Evolutionary conservation across 2,113 vertebrate genomes (phyloP), one percentile per base, ranked within the genome.

Genomic region (Macquaria ambigua): DNA sequence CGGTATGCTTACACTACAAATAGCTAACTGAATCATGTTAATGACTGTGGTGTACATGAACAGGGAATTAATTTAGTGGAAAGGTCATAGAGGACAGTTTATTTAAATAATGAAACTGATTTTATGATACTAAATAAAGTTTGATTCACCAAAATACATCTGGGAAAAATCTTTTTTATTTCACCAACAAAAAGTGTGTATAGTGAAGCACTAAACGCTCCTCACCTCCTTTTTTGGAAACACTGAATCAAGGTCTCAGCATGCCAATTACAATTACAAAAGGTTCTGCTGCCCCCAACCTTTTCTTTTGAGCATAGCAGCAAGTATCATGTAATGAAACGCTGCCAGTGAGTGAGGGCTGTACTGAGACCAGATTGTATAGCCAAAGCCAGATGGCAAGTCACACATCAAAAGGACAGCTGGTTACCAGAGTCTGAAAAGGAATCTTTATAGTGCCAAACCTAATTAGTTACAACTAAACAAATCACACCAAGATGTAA

Each of bases 271-370:
- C 14, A 80, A 89, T 90, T 89, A 92, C 85, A 93, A 92, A 92
- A 93, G 90, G 66, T 84, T 91, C 77, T 91, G 90, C 93, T 94
- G 92, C 93, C 92, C 92, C 90, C 94, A 83, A 83, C 90, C 89
- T 93, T 88, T 88, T 12, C 43, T n/a, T 87, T 72, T 82, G 79
- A 87, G 93, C 81, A 91, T 88, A 79, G 92, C 92, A 95, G 87
- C 84, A 55, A 80, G 81, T n/a, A 77, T 68, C 84, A 77, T 70
- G 79, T 61, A 84, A 46, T 62, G 84, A 89, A 77, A 52, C 55
- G 0, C 59, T 62, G 86, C 79, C 82, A 77, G 69, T 3, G 75
- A 84, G 70, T 50, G 69, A 84, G 41, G 77, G 71, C 76, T 76
- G 68, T 41, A 53, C 74, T 80, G 50, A 43, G 83, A 82, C 73